Evolutionary conservation across 2,888 invertebrate species (phyloP).

Genomic region (Physocephala rufipes): DNA sequence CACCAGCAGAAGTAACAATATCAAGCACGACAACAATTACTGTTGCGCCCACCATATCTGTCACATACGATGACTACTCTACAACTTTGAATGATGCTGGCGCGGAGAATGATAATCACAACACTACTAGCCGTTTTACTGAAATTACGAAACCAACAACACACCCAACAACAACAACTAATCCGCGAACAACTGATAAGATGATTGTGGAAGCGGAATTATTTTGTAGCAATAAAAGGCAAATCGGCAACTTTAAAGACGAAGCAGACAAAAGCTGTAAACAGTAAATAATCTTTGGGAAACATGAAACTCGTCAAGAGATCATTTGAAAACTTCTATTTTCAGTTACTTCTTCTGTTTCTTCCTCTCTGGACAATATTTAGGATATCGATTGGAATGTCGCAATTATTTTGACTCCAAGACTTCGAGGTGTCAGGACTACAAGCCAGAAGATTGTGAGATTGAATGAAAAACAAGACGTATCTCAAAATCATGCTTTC

Average conservation of each 20-base stretch:
- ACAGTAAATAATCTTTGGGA: neutral
- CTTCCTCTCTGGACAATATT: conserved; percentile 46
- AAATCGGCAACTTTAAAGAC: conserved; percentile 14
- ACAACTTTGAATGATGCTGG: neutral
- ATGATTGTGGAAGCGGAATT: neutral
- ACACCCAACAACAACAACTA: neutral
- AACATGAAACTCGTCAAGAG: neutral
- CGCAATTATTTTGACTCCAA: neutral
- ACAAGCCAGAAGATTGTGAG: neutral
- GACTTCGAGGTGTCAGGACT: neutral
- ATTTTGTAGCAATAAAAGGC: neutral
- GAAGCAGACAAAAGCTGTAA: conserved; percentile 19
- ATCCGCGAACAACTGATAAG: neutral
- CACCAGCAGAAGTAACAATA: neutral
- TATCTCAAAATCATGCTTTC: no score
- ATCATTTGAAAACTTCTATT: neutral
- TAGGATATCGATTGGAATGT: conserved; percentile 46
- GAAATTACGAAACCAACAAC: neutral
- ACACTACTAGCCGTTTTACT: neutral
- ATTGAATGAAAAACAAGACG: no score
- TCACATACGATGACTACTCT: neutral
- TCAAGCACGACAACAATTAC: neutral
- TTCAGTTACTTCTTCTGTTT: conserved; percentile 44
- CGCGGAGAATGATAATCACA: neutral
- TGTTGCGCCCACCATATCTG: neutral